Evolutionary conservation across 2,113 vertebrate species (phyloP).

Genomic region (Talpa occidentalis): DNA sequence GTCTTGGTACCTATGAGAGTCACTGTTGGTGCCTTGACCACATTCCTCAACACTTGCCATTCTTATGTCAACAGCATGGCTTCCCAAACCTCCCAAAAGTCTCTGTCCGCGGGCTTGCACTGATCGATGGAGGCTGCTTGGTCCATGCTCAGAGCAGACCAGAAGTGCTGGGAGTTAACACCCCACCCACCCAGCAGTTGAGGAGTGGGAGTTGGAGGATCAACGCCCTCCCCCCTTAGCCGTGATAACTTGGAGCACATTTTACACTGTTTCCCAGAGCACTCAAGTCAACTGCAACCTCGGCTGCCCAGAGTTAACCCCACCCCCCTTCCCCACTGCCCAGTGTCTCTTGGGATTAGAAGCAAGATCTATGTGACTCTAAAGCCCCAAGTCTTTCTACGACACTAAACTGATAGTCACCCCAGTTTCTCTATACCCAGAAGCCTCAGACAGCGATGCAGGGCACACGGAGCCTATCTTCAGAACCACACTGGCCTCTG

Average conservation of each 20-base stretch:
- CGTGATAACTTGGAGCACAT: background rate
- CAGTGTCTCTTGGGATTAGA: background rate
- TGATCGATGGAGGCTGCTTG: background rate
- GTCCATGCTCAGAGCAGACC: background rate
- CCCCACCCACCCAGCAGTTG: background rate
- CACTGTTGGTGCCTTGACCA: background rate
- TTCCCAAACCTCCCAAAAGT: background rate
- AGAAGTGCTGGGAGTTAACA: background rate
- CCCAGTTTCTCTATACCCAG: background rate
- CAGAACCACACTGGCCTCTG: background rate
- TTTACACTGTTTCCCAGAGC: background rate
- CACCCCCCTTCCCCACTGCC: background rate
- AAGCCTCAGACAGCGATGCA: background rate
- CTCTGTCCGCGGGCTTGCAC: background rate
- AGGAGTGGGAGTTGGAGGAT: background rate
- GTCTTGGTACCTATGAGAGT: background rate
- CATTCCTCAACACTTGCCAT: background rate
- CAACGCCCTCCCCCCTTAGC: background rate
- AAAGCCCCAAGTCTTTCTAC: background rate
- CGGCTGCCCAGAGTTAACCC: background rate
- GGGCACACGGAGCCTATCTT: background rate
- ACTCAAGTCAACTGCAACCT: background rate
- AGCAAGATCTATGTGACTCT: background rate
- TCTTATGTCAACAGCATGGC: background rate
- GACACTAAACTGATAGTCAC: too few relatives aligned